Conservation (phyloP, 2,888 invertebrate genomes). For the Chloroclystis v-ata region DNA sequence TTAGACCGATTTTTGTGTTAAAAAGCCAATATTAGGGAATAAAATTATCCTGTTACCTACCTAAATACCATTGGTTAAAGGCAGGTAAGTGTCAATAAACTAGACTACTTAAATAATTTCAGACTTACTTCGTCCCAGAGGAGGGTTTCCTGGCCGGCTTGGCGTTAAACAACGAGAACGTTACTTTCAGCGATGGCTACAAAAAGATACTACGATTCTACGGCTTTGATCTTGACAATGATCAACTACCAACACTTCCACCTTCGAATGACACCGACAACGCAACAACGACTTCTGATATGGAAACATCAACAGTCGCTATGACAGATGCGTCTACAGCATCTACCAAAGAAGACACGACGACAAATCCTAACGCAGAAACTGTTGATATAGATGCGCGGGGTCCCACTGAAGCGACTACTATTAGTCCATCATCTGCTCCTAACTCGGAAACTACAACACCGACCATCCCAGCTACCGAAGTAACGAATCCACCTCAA, state of each 20-base stretch:
- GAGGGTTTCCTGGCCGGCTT: conserved; percentile 90
- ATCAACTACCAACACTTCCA: conserved; percentile 49
- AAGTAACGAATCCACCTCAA: conserved; percentile 7
- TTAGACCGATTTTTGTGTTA: no score
- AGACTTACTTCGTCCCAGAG: conserved; percentile 90
- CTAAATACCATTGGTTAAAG: not conserved
- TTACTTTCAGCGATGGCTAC: conserved; percentile 85
- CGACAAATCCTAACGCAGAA: conserved; percentile 50
- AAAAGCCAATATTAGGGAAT: no score
- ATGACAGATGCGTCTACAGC: conserved; percentile 38
- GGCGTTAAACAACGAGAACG: conserved; percentile 87
- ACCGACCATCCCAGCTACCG: conserved; percentile 12
- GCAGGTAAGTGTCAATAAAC: not conserved
- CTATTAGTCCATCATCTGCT: conserved; percentile 40
- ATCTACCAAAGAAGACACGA: conserved; percentile 49
- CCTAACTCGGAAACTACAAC: conserved; percentile 46
- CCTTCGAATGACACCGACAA: conserved; percentile 40
- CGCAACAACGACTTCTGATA: conserved; percentile 28
- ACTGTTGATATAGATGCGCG: conserved; percentile 45
- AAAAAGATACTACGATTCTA: conserved; percentile 86
- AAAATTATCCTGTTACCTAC: not conserved
- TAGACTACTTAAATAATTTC: no score
- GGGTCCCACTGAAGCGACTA: conserved; percentile 38
- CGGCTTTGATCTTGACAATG: conserved; percentile 84
- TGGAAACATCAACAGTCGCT: conserved; percentile 23